phyloP scores from a whole-genome alignment of 1,140 invertebrate genomes.

The Lepidurus apus region DNA sequence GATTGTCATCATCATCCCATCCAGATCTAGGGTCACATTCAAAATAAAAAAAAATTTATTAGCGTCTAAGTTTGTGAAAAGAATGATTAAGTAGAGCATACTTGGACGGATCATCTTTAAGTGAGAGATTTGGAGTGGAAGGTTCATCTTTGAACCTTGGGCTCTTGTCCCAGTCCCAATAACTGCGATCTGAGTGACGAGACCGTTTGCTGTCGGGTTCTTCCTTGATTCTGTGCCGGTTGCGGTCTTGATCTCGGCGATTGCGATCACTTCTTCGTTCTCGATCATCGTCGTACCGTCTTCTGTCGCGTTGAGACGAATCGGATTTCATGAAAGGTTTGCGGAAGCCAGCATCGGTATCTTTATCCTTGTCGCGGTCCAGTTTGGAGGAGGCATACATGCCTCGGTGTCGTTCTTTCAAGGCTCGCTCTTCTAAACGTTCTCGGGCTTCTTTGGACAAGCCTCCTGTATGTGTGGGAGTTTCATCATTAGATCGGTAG shows the following conservation, averaged over 20 bases:
- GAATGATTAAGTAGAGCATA: conserved; percentile 34
- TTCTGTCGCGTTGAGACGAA: conserved; percentile 36
- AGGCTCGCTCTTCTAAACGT: conserved; percentile 60
- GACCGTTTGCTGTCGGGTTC: conserved; percentile 31
- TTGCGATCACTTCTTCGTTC: conserved; percentile 38
- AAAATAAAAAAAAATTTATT: conserved; percentile 27
- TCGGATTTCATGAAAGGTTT: conserved; percentile 26
- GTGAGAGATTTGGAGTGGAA: conserved; percentile 64
- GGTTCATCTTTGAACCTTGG: conserved; percentile 69
- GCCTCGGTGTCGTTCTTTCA: conserved; percentile 53
- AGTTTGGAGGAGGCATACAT: conserved; percentile 53
- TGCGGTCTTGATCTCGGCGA: conserved; percentile 36
- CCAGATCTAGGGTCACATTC: conserved; percentile 57
- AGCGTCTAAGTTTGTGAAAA: not conserved
- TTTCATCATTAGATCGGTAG: conserved; percentile 76
- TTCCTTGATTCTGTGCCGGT: conserved; percentile 38
- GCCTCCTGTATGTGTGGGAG: conserved; percentile 87
- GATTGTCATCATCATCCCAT: conserved; percentile 78
- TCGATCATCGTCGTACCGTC: conserved; percentile 40
- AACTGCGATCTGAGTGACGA: conserved; percentile 37
- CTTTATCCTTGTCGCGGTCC: conserved; percentile 43
- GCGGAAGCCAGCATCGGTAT: conserved; percentile 44
- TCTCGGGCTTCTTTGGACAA: conserved; percentile 71
- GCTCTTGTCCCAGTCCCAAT: conserved; percentile 51
- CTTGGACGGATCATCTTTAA: conserved; percentile 60